Conservation (phyloP, 2,113 vertebrate species). For the Ursus arctos region DNA sequence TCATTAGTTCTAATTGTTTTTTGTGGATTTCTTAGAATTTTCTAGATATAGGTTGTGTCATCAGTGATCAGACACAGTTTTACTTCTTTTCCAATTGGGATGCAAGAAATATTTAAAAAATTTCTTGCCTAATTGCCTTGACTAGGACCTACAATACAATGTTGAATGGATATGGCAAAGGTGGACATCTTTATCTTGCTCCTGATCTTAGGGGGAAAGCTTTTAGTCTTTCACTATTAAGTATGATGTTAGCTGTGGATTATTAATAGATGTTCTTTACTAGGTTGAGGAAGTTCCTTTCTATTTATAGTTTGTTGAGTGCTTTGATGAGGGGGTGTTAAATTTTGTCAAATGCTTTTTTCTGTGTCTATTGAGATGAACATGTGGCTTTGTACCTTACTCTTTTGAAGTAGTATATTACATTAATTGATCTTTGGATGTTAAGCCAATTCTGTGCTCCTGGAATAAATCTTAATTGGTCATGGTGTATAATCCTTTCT, state of each 20-base stretch:
- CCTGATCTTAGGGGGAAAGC: not conserved
- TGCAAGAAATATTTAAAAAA: not conserved
- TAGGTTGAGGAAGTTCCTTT: not conserved
- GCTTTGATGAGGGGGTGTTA: not conserved
- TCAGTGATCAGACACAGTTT: not conserved
- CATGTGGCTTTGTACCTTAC: not conserved
- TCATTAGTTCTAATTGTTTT: conserved; percentile 31
- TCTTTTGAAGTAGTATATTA: not conserved
- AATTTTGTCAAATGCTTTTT: conserved; percentile 12
- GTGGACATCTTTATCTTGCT: not conserved
- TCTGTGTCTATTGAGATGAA: conserved; percentile 5
- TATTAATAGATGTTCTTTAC: not conserved
- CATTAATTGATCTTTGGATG: not conserved
- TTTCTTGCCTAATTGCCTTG: not conserved
- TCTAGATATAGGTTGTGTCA: not conserved
- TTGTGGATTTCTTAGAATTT: not conserved
- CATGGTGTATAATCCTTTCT: not conserved
- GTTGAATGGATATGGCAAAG: not conserved
- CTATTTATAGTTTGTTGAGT: not conserved
- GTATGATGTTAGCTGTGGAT: not conserved
- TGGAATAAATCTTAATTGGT: conserved; percentile 19
- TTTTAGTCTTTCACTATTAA: conserved; percentile 35
- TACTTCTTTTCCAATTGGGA: not conserved
- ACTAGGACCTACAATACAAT: not conserved
- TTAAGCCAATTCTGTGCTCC: not conserved